Evolutionary conservation across 2,888 invertebrate genomes (phyloP), one percentile per base, ranked within the genome.

Genomic region (Myopa testacea): DNA sequence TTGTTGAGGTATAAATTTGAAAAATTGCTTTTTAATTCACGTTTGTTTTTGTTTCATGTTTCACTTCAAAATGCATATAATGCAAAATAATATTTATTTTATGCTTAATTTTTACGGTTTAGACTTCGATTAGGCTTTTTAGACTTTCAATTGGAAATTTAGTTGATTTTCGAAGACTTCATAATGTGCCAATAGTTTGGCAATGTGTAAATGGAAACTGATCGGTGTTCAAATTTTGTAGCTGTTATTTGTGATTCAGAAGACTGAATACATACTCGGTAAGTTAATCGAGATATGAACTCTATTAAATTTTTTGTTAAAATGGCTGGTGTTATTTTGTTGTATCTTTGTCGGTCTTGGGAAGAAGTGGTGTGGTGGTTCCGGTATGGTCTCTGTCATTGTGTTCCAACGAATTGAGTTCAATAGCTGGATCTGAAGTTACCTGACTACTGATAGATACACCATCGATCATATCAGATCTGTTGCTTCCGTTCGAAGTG

Each of bases 401-500:
- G 55, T 83, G 81, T 12, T 83, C 84, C 50, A 82, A 82, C 76
- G 82, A 83, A 69, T 84, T 84, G 12, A 82, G 81, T 69, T 86
- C 85, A 37, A 76, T 80, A 12, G 80, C 84, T 5, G 83, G 84
- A 80, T 87, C 87, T 60, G 86, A 87, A 50, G 86, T 83, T 62
- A 86, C 83, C 70, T 86, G 83, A 81, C 87, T 87, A 78, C 84
- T 87, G 45, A 87, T 78, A 14, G 87, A 87, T 7, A 85, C 83
- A 63, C 83, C 84, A 78, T 86, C 87, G 26, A 84, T 84, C 63
- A 83, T 82, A 58, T 87, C 86, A 38, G 82, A 82, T 65, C 80
- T 82, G 74, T 82, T 82, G 45, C 79, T 83, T n/a, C 77, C 76
- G 70, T 81, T 82, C 50, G 80, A 84, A n/a, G 83, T 83, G 65